Evolutionary conservation across 2,113 vertebrate species (phyloP).

Genomic region (Tonatia bakeri): DNA sequence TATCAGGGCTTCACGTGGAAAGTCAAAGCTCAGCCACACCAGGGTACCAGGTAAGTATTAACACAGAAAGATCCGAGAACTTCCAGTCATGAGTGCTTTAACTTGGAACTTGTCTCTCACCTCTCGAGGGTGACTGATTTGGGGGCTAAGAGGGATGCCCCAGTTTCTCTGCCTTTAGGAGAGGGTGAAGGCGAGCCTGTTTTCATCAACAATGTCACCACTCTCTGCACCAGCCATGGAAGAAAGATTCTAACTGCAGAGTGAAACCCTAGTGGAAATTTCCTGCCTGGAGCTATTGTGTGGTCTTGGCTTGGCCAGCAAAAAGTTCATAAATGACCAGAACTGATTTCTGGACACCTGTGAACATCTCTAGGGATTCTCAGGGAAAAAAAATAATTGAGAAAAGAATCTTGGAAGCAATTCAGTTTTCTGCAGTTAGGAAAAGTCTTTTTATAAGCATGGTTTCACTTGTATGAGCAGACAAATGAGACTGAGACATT

Average conservation of each 20-base stretch:
- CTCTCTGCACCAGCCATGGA: neutral
- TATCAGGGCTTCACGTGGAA: neutral
- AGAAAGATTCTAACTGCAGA: neutral
- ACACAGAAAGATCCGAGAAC: neutral
- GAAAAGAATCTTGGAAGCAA: conserved; percentile 36
- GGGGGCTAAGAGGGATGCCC: neutral
- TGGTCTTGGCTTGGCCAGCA: neutral
- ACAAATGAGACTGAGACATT: neutral
- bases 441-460: conserved; percentile 25
- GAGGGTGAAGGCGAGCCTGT: fast-evolving
- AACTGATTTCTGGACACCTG: conserved; percentile 17
- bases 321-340: conserved; percentile 25
- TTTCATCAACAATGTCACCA: neutral
- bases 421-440: conserved; percentile 15
- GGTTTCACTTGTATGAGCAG: neutral
- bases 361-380: neutral
- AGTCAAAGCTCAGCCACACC: neutral
- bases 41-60: neutral
- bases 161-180: neutral
- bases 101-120: neutral
- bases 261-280: neutral
- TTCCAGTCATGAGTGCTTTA: neutral
- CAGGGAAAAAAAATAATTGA: neutral
- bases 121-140: neutral
- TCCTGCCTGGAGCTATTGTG: neutral